Percentiles rank a stretch among this genome's conserved stretches.
These are phyloP conservation scores for Chromoteleia sp. DNA, from an alignment of 2,888 invertebrate species.

Conservation along the genomic window DNA sequence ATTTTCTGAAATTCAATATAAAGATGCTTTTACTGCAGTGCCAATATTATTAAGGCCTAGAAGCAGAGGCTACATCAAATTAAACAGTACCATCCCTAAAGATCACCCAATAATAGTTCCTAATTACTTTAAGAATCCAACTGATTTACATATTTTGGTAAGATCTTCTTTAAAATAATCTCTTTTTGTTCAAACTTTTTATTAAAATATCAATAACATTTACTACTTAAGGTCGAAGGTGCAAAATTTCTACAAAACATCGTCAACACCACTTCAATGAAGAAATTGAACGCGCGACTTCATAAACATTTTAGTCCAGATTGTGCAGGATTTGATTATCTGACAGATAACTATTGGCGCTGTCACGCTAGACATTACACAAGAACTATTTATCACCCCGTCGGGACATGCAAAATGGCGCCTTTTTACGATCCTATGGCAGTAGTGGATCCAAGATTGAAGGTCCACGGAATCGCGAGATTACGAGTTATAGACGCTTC, in stretches of 20 bases:
- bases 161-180: slow-evolving; percentile 60
- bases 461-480: slow-evolving; percentile 88
- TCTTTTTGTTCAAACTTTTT: too few relatives aligned
- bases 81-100: slow-evolving; percentile 89
- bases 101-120: slow-evolving; percentile 94
- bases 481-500: slow-evolving; percentile 93
- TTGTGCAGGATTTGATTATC: slow-evolving; percentile 87
- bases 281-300: slow-evolving; percentile 87
- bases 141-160: slow-evolving; percentile 90
- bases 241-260: slow-evolving; percentile 89
- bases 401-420: slow-evolving; percentile 93
- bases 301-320: slow-evolving; percentile 89
- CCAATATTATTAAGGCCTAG: slow-evolving; percentile 90
- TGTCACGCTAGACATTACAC: slow-evolving; percentile 91
- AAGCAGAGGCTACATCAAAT: slow-evolving; percentile 89
- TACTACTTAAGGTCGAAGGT: slow-evolving; percentile 87
- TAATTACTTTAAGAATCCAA: slow-evolving; percentile 91
- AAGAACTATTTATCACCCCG: slow-evolving; percentile 93
- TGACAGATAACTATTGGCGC: slow-evolving; percentile 91
- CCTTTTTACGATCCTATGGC: slow-evolving; percentile 86
- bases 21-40: slow-evolving; percentile 89
- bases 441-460: slow-evolving; percentile 90
- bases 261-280: slow-evolving; percentile 87
- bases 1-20: slow-evolving; percentile 62
- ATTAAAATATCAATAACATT: background rate